phyloP scores from a whole-genome alignment of 2,113 vertebrate genomes.

The Micromys minutus region DNA sequence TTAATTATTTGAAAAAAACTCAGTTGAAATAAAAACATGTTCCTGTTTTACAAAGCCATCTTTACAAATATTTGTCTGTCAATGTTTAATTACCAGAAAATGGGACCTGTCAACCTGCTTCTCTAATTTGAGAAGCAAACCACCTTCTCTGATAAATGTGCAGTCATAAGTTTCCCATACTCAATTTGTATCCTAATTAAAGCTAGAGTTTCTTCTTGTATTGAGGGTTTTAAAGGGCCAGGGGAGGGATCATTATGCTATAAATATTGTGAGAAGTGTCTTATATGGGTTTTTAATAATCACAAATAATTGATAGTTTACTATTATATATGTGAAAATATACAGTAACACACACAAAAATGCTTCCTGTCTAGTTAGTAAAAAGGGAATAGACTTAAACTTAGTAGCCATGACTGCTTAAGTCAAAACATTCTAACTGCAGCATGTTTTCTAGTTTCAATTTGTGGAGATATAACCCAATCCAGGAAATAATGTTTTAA shows the following conservation, averaged over 20 bases:
- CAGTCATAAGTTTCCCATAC: neutral
- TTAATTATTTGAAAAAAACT: constrained; percentile 39
- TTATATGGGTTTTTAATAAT: constrained; percentile 40
- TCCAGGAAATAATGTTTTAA: neutral
- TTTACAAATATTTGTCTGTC: neutral
- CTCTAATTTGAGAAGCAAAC: constrained; percentile 3
- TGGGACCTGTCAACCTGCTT: neutral
- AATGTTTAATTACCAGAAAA: neutral
- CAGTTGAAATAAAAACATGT: constrained; percentile 14
- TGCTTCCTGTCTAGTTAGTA: neutral
- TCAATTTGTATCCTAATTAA: neutral
- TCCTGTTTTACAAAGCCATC: neutral
- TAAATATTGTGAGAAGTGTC: neutral
- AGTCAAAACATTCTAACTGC: neutral
- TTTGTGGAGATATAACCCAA: neutral
- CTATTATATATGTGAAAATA: constrained; percentile 24
- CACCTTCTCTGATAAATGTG: constrained; percentile 18
- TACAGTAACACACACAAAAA: neutral
- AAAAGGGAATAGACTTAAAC: neutral
- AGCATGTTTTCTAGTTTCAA: neutral
- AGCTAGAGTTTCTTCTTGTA: neutral
- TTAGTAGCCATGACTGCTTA: neutral
- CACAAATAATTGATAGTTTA: constrained; percentile 18
- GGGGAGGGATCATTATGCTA: neutral
- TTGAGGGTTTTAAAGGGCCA: neutral